phyloP scores from a whole-genome alignment of 2,113 vertebrate species.

The Siniperca knerii region DNA sequence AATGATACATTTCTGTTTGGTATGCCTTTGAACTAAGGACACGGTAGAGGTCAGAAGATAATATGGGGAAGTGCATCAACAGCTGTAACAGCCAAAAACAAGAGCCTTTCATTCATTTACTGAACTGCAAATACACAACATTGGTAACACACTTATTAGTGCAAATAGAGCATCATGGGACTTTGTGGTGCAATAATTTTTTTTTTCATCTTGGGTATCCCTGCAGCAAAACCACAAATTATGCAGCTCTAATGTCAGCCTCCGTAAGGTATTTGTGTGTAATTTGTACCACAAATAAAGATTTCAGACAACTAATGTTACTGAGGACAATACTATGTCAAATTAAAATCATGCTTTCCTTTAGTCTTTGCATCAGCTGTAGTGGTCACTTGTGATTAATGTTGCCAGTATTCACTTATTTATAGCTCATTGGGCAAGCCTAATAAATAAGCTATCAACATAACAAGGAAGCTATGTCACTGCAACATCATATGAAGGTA shows the following conservation, averaged over 20 bases:
- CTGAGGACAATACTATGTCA: not conserved
- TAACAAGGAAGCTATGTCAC: not conserved
- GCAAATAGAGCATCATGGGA: not conserved
- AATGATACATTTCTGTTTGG: constrained; percentile 4
- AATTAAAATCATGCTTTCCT: not conserved
- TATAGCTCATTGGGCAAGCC: not conserved
- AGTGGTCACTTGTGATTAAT: not conserved
- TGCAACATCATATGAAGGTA: not conserved
- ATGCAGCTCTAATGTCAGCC: not conserved
- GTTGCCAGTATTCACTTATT: not conserved
- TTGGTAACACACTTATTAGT: not conserved
- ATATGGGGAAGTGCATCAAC: too few species aligned
- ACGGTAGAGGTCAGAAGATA: constrained; percentile 1
- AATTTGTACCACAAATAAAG: not conserved
- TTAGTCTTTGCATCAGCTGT: not conserved
- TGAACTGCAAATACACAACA: not conserved
- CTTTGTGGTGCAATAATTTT: not conserved
- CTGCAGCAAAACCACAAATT: not conserved
- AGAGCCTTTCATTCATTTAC: not conserved
- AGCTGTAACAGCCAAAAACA: not conserved
- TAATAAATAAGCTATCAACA: not conserved
- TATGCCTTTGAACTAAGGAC: constrained; percentile 35
- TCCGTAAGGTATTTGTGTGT: not conserved
- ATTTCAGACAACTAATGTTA: not conserved
- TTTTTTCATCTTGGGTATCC: not conserved